These are phyloP conservation scores for Choristoneura fumiferana DNA, from an alignment of 1,140 invertebrate genomes.

Conservation along the genomic window DNA sequence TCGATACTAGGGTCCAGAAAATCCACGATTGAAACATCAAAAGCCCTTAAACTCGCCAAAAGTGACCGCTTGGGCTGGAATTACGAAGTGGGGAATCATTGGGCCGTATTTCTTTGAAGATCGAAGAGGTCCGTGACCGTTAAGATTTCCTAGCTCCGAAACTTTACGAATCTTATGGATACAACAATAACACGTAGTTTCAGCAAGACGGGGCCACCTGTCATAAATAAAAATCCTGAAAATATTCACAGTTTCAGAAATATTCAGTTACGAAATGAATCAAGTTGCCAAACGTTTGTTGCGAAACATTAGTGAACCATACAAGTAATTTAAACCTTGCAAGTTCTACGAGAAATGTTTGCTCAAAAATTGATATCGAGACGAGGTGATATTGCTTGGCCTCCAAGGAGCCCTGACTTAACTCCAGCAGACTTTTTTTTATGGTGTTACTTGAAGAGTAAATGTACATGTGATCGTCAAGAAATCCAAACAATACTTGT, in stretches of 20 bases:
- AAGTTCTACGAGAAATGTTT: conserved; percentile 24
- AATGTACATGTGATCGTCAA: too few relatives aligned
- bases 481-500: too few relatives aligned
- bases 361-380: conserved; percentile 23
- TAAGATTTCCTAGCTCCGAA: conserved; percentile 33
- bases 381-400: conserved; percentile 25
- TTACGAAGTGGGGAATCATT: conserved; percentile 27
- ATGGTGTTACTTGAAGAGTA: conserved; percentile 30
- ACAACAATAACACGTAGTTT: conserved; percentile 26
- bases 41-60: conserved; percentile 25
- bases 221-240: too few relatives aligned
- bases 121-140: conserved; percentile 30
- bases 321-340: conserved; percentile 19
- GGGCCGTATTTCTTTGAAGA: conserved; percentile 36
- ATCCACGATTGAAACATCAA: conserved; percentile 10
- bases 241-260: too few relatives aligned
- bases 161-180: conserved; percentile 25
- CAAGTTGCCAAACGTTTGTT: too few relatives aligned
- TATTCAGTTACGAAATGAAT: too few relatives aligned
- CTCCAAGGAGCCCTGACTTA: conserved; percentile 31
- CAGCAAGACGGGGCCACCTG: conserved; percentile 28
- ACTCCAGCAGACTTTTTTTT: conserved; percentile 25
- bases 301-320: too few relatives aligned
- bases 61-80: conserved; percentile 30
- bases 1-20: conserved; percentile 30